Evolutionary conservation across 2,113 vertebrate species (phyloP), one percentile per base, ranked within the genome.

Genomic region (Canis aureus): DNA sequence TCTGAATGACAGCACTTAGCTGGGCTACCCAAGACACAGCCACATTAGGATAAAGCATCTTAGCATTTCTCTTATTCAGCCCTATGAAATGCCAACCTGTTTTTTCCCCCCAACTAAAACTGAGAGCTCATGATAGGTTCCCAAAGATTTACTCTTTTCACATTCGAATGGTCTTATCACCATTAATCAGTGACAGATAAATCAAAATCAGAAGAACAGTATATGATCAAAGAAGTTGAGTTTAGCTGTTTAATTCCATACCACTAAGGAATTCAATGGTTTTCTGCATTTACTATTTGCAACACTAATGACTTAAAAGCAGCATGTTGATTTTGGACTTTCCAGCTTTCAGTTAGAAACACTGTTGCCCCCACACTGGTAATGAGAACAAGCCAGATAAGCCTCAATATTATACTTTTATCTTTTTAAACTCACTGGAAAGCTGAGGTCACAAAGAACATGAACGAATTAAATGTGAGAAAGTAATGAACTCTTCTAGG

Each of bases 381-480:
- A 85, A 84, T 66, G n/a, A 95, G 16, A 55, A 66, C 35, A 73
- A 88, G n/a, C 11, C 49, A 32, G 62, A 59, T 71, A 94, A 93
- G 23, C 62, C 85, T 73, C 25, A 76, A 13, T 51, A 71, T 79
- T 89, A 84, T 25, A 64, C 16, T 49, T 67, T 43, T 76, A n/a
- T 66, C 55, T 73, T 84, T 96, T 79, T 15, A 49, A 92, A 79
- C 35, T 57, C 53, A 78, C 27, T 71, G 84, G 25, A 89, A 71
- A 71, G 27, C 35, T 15, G 5, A 84, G 13, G 2, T 64, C 78
- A 79, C 13, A 22, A 80, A 93, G 59, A 85, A 80, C 27, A 53
- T 62, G 43, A 55, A 80, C 85, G 62, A 84, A 79, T 89, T 84
- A 79, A 92, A 89, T 92, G 89, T 16, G n/a, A 92, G 53, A 64